Evolutionary conservation across 37 sponge, comb jelly and placozoan genomes (phyloP).

Genomic region (Hormiphora californensis): DNA sequence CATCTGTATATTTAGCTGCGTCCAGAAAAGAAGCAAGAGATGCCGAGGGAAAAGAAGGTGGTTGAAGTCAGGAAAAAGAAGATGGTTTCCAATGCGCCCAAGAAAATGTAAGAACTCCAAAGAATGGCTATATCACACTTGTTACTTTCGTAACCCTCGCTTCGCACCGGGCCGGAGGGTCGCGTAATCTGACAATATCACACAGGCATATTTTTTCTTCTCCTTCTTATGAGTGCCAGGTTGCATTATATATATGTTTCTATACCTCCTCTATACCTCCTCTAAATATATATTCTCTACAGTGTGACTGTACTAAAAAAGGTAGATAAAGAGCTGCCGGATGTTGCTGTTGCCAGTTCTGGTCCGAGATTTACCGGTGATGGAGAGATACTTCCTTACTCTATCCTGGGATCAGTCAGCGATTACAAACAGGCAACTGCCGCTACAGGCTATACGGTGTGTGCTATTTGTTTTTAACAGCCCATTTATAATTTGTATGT

Average conservation of each 20-base stretch:
- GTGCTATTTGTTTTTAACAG: not conserved
- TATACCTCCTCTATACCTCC: too few species aligned
- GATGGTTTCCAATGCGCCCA: constrained; percentile 1
- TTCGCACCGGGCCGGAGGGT: too few species aligned
- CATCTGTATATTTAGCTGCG: not conserved
- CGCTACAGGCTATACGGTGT: constrained; percentile 19
- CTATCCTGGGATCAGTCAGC: constrained; percentile 22
- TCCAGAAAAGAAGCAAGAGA: not conserved
- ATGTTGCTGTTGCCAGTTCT: constrained; percentile 39
- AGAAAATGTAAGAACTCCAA: constrained; percentile 15
- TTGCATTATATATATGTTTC: too few species aligned
- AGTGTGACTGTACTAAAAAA: constrained; percentile 45
- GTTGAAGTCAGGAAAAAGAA: constrained; percentile 40
- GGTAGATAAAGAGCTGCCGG: not conserved
- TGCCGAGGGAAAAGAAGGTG: not conserved
- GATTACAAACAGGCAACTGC: not conserved
- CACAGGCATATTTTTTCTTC: too few species aligned
- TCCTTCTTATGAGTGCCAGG: too few species aligned
- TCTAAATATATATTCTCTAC: not conserved
- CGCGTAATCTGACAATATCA: too few species aligned
- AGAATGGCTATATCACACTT: too few species aligned
- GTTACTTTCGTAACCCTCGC: too few species aligned
- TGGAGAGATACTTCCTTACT: constrained; percentile 25
- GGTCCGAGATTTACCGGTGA: constrained; percentile 9
- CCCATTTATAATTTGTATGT: too few species aligned